phyloP scores from a whole-genome alignment of 2,113 vertebrate species.

The Coryphaenoides rupestris region DNA sequence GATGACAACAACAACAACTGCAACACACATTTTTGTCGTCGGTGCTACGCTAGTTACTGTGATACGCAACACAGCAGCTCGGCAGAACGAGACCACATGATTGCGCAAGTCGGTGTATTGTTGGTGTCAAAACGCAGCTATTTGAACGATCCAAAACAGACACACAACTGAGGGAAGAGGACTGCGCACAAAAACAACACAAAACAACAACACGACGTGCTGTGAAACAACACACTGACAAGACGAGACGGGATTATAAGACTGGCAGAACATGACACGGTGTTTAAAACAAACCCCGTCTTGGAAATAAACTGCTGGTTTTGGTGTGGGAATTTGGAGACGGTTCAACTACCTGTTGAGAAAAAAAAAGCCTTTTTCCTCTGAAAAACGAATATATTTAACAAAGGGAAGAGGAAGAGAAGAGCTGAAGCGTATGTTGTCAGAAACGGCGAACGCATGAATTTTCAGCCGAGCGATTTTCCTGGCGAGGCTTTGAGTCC shows the following conservation, averaged over 20 bases:
- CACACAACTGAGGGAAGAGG: neutral
- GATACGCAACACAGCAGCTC: no score
- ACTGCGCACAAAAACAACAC: neutral
- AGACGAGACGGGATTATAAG: neutral
- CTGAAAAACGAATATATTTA: neutral
- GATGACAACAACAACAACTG: no score
- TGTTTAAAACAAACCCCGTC: conserved; percentile 17
- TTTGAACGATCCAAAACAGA: no score
- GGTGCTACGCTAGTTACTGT: no score
- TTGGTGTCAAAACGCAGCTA: no score
- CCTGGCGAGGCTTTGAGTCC: neutral
- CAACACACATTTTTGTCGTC: no score
- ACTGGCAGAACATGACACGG: neutral
- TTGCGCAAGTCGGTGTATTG: no score
- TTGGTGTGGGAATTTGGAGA: conserved; percentile 11
- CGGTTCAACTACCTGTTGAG: conserved; percentile 1
- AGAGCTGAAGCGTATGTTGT: neutral
- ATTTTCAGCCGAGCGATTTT: neutral
- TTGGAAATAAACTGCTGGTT: conserved; percentile 1
- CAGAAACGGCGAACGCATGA: neutral
- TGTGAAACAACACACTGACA: neutral
- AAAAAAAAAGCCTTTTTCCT: neutral
- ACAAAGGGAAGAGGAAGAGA: neutral
- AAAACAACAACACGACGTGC: neutral
- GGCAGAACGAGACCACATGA: conserved; percentile 15